phyloP scores from a whole-genome alignment of 1,140 invertebrate species.

The Chironomus striatipennis region DNA sequence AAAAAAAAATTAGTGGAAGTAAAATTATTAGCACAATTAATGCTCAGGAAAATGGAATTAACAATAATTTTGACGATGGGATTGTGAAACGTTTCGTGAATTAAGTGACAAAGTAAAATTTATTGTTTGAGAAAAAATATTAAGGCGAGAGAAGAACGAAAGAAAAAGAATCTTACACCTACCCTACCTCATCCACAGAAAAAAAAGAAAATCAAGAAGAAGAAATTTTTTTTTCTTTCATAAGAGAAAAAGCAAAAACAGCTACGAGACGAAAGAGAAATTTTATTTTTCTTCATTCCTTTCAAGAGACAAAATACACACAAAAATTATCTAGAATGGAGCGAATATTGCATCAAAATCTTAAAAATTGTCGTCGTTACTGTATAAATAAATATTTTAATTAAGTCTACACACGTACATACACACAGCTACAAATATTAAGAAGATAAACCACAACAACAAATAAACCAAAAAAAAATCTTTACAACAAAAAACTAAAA shows the following conservation, averaged over 20 bases:
- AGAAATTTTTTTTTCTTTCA: neutral
- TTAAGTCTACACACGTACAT: neutral
- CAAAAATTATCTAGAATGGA: neutral
- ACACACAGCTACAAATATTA: neutral
- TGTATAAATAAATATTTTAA: too few species aligned
- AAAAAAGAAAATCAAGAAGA: neutral
- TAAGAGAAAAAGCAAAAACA: neutral
- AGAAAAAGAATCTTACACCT: neutral
- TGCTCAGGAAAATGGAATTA: slow-evolving; percentile 11
- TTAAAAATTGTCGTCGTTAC: too few species aligned
- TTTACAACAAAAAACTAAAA: neutral
- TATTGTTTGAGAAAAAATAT: neutral
- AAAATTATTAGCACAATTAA: slow-evolving; percentile 1
- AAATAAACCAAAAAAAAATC: neutral
- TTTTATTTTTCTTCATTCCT: too few species aligned
- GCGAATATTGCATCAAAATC: neutral
- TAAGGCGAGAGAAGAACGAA: neutral
- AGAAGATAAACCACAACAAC: neutral
- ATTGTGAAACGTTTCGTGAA: neutral
- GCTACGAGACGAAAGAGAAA: neutral
- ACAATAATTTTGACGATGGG: neutral
- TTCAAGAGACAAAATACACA: neutral
- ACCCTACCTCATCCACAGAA: neutral
- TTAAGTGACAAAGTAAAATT: neutral
- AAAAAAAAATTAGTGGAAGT: neutral